Evolutionary conservation across 2,797 vertebrate genomes (phyloP), one percentile per base, ranked within the genome.

Genomic region (Hypotaenidia philippensis): DNA sequence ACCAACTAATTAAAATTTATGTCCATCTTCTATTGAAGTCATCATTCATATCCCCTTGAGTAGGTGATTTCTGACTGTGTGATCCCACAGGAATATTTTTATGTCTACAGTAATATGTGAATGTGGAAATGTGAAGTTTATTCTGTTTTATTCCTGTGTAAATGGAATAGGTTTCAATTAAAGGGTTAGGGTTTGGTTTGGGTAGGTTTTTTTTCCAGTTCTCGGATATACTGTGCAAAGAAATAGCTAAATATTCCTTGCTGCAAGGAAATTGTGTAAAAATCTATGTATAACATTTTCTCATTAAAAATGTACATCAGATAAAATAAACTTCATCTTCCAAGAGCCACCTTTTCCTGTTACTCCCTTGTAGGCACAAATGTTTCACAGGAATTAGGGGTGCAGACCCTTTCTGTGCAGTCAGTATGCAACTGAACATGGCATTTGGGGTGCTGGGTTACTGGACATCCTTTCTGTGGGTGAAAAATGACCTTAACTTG

Each of bases 1-100:
- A 92, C 95, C 93, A 94, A 93, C 97, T 98, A 97, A 98, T 98
- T 98, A 97, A 97, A 97, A 95, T 96, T 90, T 96, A 97, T 91
- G 96, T 97, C 96, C 95, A 94, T 93, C 93, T 94, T 94, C 97
- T 96, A 90, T 90, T 95, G 97, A 97, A 96, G 93, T 94, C 89
- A 86, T 93, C 55, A 60, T 90, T 96, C 72, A 57, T 85, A 74
- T 85, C 89, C 95, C 94, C 97, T 19, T 44, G 93, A 96, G 97
- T 93, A 96, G 86, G 94, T 83, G 65, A 75, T 95, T 96, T 97
- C 94, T 96, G 96, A 93, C 91, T 96, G 83, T 53, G 79, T 78
- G 68, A 85, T 96, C 96, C 94, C 92, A 49, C 76, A 95, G 93
- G 95, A 97, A 96, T 90, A 78, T 71, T 88, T 96, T 95, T 93